Base-by-base conservation (phyloP, 1,140 invertebrate species). In the Atta texana region DNA sequence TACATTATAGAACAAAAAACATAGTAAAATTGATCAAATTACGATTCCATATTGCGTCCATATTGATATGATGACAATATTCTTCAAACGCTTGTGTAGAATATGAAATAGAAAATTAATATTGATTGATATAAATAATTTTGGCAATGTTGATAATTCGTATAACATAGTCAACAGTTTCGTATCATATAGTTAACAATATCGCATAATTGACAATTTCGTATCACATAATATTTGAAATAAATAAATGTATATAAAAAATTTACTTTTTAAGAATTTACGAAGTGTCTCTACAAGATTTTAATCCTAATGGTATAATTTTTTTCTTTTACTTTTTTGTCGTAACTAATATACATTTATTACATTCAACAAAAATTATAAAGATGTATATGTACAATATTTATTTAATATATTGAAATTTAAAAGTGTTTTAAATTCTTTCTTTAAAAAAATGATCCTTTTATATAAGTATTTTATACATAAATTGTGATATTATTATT, bases 41-140 rank as follows among this genome's bases (percentile, higher is more conserved):
- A 16, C 28, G 24, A 61, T 81, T 5, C 39, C 39, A 72, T 49
- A 44, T 44, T 39, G 18, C 57, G 61, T 85, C 24, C 21, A 55
- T 57, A 12, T 57, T 68, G 34, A 68, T 66, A 39, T 77, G 74
- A 89, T 76, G 85, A 85, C 85, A 89, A 88, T 44, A 66, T 89
- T 86, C 10, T 24, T 49, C 5, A 8, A 5, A 76, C n/a, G 44
- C 87, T 63, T 55, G 63, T 0, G 2, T 68, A 59, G 18, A 59
- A 81, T 3, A 39, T 39, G 8, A 39, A 69, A 81, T 55, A 44
- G 10, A 57, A 82, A 59, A 55, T 68, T 55, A 28, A 68, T 49
- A 14, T 68, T 44, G n/a, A 69, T 53, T 44, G 16, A 6, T 24
- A 80, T 68, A 66, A 80, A 68, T 57, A 55, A 80, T 69, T 81